Evolutionary conservation across 2,888 invertebrate species (phyloP), one percentile per base, ranked within the genome.

Genomic region (Lasioglossum calceatum): DNA sequence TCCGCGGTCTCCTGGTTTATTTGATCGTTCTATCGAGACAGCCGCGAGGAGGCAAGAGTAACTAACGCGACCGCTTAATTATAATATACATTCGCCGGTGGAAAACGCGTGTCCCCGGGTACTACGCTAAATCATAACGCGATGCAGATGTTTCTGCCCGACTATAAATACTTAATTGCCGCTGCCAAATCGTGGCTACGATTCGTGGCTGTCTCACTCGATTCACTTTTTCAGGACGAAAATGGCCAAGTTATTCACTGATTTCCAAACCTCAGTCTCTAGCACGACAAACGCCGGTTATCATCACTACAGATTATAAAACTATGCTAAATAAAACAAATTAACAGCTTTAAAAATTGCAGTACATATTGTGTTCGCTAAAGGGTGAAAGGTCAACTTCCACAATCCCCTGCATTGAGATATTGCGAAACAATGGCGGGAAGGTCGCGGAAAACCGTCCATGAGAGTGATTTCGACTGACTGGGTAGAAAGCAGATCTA

Each of bases 401-500:
- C 12, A 27, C 27, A 27, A 54, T 3, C 61, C 61, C 4, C n/a
- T 4, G n/a, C 12, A 32, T 27, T 0, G 27, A 61, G 27, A 61
- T 5, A 32, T 32, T 61, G 61, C 27, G 77, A 54, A 78, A 39
- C 36, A 54, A 36, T 19, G 36, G 36, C 2, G 32, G 8, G 36
- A 67, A 32, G 67, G 67, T 67, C 67, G 67, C 61, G 67, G 73
- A 72, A 78, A 74, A 81, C 64, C 44, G 27, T 54, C 27, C 47
- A 32, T 16, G 42, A 74, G 61, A 50, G 39, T 76, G 19, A n/a
- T 23, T 79, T 47, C 14, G 73, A 64, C 64, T 78, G 42, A 16
- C 8, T 78, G 75, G 81, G 79, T 74, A 73, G 87, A 84, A 89
- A 90, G 71, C 85, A 14, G 73, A 73, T 84, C 87, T 79, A 90